A percentile compares a stretch with the other conserved stretches of the same genome.
These are phyloP conservation scores for Phaethon lepturus DNA, from an alignment of 2,113 vertebrate genomes.

Conservation along the genomic window DNA sequence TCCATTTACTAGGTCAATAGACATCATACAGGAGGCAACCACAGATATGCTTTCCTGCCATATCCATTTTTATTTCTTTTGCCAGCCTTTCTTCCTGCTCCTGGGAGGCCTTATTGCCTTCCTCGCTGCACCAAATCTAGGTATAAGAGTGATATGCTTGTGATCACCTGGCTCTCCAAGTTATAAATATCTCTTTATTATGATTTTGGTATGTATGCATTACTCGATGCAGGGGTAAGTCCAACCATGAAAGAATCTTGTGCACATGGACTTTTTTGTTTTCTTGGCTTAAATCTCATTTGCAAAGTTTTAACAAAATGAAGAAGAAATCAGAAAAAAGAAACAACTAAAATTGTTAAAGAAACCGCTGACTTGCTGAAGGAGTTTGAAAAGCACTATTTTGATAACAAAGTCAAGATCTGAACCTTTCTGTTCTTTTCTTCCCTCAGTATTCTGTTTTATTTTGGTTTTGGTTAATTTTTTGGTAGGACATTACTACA, in stretches of 20 bases:
- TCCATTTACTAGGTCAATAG: conserved; percentile 66
- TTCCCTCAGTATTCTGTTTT: neutral
- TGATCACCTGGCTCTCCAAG: neutral
- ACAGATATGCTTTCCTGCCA: conserved; percentile 9
- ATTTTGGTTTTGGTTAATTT: neutral
- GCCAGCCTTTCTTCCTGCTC: neutral
- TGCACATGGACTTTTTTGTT: neutral
- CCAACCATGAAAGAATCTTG: neutral
- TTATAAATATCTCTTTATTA: neutral
- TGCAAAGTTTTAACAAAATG: neutral
- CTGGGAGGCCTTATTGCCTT: neutral
- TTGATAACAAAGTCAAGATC: neutral
- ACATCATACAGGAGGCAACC: conserved; percentile 19
- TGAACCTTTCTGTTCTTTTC: neutral
- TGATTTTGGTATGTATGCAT: neutral
- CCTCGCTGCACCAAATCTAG: neutral
- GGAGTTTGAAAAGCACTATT: neutral
- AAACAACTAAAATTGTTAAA: neutral
- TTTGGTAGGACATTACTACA: neutral
- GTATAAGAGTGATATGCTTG: neutral
- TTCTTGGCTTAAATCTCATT: neutral
- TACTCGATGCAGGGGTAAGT: neutral
- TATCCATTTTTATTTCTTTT: conserved; percentile 21
- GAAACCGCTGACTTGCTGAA: neutral
- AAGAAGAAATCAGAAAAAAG: neutral